Conservation (phyloP, 2,888 invertebrate species). For the Dasypolia templi region DNA sequence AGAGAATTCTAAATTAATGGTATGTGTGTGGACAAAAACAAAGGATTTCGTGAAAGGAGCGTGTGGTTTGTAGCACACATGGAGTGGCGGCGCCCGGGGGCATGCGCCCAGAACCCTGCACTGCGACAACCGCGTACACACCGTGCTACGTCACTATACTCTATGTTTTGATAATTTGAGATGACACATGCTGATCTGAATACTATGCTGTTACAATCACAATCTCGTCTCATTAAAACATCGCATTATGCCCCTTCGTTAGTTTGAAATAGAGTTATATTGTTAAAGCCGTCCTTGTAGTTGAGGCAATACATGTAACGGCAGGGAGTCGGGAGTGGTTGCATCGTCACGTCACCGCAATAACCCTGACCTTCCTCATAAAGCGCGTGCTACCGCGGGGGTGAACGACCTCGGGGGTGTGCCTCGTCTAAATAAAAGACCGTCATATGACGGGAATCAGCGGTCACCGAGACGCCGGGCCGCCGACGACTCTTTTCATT, state of each 20-base stretch:
- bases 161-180: constrained; percentile 26
- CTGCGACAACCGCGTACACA: constrained; percentile 77
- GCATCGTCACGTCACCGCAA: constrained; percentile 61
- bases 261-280: not conserved
- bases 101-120: constrained; percentile 83
- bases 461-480: constrained; percentile 75
- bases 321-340: constrained; percentile 16
- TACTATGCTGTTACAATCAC: not conserved
- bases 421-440: constrained; percentile 87
- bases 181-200: constrained; percentile 14
- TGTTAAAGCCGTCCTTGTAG: not conserved
- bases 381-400: constrained; percentile 77
- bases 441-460: constrained; percentile 78
- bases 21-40: constrained; percentile 59
- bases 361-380: constrained; percentile 88
- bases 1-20: constrained; percentile 43
- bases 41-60: constrained; percentile 61
- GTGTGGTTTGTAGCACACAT: constrained; percentile 64
- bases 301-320: constrained; percentile 8
- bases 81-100: constrained; percentile 71
- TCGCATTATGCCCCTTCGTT: not conserved
- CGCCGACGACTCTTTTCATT: constrained; percentile 73
- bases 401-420: constrained; percentile 87
- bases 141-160: constrained; percentile 40
- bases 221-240: not conserved